A percentile compares a stretch with the other conserved stretches of the same genome.
These are phyloP conservation scores for Pseudochirops cupreus DNA, from an alignment of 2,797 vertebrate species.

Conservation along the genomic window DNA sequence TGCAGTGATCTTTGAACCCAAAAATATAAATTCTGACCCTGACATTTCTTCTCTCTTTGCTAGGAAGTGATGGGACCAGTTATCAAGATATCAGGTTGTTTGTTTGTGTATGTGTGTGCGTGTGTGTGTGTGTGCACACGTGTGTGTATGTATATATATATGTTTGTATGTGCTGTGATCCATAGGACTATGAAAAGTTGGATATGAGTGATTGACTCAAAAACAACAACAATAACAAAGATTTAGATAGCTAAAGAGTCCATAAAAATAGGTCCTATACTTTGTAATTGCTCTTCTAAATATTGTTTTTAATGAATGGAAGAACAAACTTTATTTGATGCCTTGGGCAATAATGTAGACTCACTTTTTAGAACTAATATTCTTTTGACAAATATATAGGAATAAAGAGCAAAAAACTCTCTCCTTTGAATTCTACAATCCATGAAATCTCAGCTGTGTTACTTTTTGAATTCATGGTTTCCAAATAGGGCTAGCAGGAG, in stretches of 20 bases:
- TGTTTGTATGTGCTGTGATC: neutral
- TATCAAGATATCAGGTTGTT: neutral
- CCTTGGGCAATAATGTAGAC: neutral
- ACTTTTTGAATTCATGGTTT: constrained; percentile 29
- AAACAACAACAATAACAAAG: neutral
- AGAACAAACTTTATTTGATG: constrained; percentile 19
- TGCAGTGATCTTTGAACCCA: neutral
- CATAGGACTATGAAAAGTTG: neutral
- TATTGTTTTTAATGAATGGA: constrained; percentile 25
- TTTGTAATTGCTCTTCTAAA: neutral
- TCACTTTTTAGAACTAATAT: neutral
- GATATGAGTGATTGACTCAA: neutral
- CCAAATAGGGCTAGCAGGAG: constrained; percentile 47
- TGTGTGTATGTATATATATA: no score
- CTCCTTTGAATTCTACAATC: constrained; percentile 51
- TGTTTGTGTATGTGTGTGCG: no score
- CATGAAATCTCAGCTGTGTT: constrained; percentile 53
- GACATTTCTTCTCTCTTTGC: neutral
- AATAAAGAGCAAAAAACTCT: constrained; percentile 9
- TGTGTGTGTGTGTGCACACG: no score
- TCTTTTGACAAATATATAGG: neutral
- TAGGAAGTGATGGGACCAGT: neutral
- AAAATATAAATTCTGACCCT: neutral
- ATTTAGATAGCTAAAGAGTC: neutral
- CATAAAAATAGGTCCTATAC: neutral